Base-by-base conservation (phyloP, 2,797 vertebrate species). In the Halcyon smyrnensis region DNA sequence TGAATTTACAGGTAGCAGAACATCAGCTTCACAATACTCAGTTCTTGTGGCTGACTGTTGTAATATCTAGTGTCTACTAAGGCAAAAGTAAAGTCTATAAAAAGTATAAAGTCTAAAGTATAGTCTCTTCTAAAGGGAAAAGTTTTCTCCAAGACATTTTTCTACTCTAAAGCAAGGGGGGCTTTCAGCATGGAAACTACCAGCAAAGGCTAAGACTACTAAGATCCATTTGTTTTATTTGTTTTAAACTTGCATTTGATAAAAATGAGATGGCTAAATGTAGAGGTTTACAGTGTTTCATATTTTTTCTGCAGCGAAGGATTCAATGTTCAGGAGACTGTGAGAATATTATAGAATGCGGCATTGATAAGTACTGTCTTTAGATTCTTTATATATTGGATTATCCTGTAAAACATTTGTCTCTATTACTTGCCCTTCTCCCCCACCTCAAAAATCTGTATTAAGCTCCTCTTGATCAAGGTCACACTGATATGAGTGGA, bases 201-300 rank as follows among this genome's bases (percentile, higher is more conserved):
- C 5, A 84, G 88, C 78, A 91, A 68, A 90, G 43, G 15, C 56
- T 88, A 16, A 74, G 48, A 70, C 17, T 50, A 20, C 27, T 79
- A 60, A 93, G 50, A 93, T 68, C 39, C 74, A 60, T 88, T 88
- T 95, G 21, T 86, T 95, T 94, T 60, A 62, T 48, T 84, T 91
- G 30, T 36, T 93, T 92, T 67, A 37, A 64, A 92, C 67, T 82
- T 91, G 41, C 45, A 65, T 5, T 71, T 79, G 73, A 86, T 93
- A 50, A 91, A 92, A 91, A 95, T 88, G 57, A 94, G 85, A 79
- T 27, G 13, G n/a, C 24, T 90, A 89, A 94, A 89, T 74, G 41
- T 41, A 94, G 82, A 53, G 36, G 30, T 56, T 93, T 95, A 84
- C 36, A 0, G 0, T 25, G 14, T 43, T 93, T 83, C 48, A 4